Evolutionary conservation across 92 coral and sea anemone species (phyloP), one percentile per base, ranked within the genome.

Genomic region (Palythoa heliodiscus): DNA sequence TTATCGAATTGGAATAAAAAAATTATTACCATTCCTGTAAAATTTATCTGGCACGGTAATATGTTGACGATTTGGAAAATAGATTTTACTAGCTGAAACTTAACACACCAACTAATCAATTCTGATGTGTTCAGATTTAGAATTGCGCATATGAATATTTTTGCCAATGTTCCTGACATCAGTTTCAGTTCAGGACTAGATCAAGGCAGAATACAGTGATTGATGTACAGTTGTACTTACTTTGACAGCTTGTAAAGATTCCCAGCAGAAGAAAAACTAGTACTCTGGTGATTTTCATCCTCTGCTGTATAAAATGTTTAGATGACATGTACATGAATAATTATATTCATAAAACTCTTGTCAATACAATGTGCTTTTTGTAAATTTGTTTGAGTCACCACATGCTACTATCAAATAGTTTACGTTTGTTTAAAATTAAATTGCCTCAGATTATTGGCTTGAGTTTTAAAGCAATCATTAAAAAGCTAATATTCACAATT

Each of bases 401-500:
- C 82, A 23, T 0, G 7, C 61, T 38, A 16, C 61, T 77, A 19
- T 10, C 24, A 9, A 25, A 38, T 17, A 39, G 38, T 35, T 20
- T 50, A 19, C 24, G 20, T 77, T 77, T 25, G 25, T 77, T 39
- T 13, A 38, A 63, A 61, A 38, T 7, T 38, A 16, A 13, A 38
- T 77, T 35, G 6, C 24, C 8, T 7, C 16, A 1, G 7, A 15
- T 58, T 77, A 57, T 37, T 61, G 53, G 14, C 19, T 35, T 77
- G 82, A 35, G 71, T 29, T 58, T 29, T 55, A 58, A 77, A 57
- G 50, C 20, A 77, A 77, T 77, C 55, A 37, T 12, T 73, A 40
- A n/a, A 43, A 22, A 22, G 50, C 50, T 43, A 8, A 43, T 43
- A 43, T 43, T 43, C 50, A 43, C 50, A 43, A 43, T 3, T 8